Evolutionary conservation across 2,888 invertebrate genomes (phyloP).

Genomic region (Atherix ibis): DNA sequence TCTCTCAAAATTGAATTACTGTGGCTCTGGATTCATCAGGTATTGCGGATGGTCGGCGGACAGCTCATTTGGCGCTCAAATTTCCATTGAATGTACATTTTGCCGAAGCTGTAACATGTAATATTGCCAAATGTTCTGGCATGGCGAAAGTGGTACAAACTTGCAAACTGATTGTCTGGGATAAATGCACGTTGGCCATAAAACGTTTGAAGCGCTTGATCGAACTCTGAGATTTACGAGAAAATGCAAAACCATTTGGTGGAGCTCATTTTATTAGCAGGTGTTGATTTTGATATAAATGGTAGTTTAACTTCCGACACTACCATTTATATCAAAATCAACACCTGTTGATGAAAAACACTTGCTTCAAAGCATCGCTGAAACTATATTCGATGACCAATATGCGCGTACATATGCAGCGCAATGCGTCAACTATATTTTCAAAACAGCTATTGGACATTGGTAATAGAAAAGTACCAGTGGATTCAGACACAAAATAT

Average conservation of each 20-base stretch:
- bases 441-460: no score
- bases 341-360: no score
- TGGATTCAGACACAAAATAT: no score
- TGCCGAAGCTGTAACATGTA: constrained; percentile 5
- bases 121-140: constrained; percentile 5
- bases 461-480: no score
- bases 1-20: constrained; percentile 18
- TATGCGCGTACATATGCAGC: no score
- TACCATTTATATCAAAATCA: constrained; percentile 21
- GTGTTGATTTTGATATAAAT: constrained; percentile 17
- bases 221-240: constrained; percentile 12
- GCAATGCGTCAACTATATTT: no score
- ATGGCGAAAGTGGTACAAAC: constrained; percentile 5
- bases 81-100: constrained; percentile 15
- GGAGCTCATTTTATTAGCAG: no score
- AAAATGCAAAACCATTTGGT: no score
- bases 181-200: constrained; percentile 22
- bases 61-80: constrained; percentile 21
- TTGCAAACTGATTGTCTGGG: constrained; percentile 12
- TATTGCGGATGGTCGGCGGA: constrained; percentile 22
- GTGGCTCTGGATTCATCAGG: constrained; percentile 27
- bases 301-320: constrained; percentile 22
- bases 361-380: no score
- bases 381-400: no score
- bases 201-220: constrained; percentile 8